Conservation (phyloP, 1,140 invertebrate species). For the Saxidomus purpurata region DNA sequence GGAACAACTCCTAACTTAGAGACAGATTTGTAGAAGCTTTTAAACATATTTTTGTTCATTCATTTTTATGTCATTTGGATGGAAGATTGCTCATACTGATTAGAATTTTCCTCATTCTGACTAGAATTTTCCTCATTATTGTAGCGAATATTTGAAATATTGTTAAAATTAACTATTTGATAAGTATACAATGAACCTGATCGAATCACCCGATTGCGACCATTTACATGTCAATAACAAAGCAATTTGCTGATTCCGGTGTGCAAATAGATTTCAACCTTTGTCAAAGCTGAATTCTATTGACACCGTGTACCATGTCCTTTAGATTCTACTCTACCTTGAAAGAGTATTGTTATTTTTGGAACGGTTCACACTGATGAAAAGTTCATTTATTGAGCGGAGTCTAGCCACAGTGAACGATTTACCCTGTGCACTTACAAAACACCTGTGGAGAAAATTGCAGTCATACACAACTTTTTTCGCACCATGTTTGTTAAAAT, state of each 20-base stretch:
- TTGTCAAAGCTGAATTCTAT: not conserved
- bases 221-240: not conserved
- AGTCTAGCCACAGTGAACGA: not conserved
- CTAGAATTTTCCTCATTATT: too few species aligned
- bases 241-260: not conserved
- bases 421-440: not conserved
- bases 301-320: not conserved
- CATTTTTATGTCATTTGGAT: too few species aligned
- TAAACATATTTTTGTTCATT: too few species aligned
- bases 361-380: not conserved
- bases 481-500: not conserved
- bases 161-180: too few species aligned
- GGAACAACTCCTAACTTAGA: too few species aligned
- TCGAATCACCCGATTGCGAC: too few species aligned
- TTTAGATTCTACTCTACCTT: not conserved
- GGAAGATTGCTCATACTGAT: too few species aligned
- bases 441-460: slow-evolving; percentile 12
- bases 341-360: not conserved
- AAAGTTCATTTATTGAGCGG: not conserved
- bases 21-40: too few species aligned
- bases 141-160: too few species aligned
- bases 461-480: not conserved
- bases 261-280: not conserved
- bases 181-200: too few species aligned
- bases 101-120: too few species aligned